Conservation (phyloP, 2,113 vertebrate species). For the Nycticebus coucang region DNA sequence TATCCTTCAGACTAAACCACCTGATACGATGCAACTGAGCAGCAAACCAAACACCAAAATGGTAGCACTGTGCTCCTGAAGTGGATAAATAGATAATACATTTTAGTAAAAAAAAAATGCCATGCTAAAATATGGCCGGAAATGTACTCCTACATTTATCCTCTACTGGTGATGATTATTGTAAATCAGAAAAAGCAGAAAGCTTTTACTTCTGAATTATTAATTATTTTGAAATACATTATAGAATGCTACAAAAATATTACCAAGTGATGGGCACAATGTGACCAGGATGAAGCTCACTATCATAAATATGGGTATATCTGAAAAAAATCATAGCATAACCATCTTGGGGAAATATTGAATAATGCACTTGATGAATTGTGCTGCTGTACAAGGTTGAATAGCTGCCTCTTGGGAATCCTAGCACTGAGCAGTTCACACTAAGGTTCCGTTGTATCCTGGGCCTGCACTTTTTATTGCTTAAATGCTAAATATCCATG, state of each 20-base stretch:
- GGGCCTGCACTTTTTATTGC: neutral
- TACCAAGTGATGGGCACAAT: neutral
- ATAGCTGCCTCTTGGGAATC: neutral
- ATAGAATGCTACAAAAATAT: neutral
- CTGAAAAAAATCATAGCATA: neutral
- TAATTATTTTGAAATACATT: conserved; percentile 9
- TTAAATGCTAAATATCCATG: neutral
- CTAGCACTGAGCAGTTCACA: neutral
- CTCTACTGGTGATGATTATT: neutral
- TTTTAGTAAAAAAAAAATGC: neutral
- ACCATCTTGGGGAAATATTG: neutral
- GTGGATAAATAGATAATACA: neutral
- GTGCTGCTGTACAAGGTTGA: neutral
- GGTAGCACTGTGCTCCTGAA: neutral
- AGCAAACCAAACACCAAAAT: neutral
- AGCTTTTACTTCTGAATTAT: neutral
- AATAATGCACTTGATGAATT: neutral
- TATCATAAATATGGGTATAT: neutral
- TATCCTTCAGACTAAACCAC: neutral
- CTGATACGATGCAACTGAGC: neutral
- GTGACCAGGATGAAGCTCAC: neutral
- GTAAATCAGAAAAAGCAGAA: neutral
- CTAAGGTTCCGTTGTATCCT: neutral
- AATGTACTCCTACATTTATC: neutral
- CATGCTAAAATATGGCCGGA: neutral